Evolutionary conservation across 2,797 vertebrate genomes (phyloP).

Genomic region (Momotus momota): DNA sequence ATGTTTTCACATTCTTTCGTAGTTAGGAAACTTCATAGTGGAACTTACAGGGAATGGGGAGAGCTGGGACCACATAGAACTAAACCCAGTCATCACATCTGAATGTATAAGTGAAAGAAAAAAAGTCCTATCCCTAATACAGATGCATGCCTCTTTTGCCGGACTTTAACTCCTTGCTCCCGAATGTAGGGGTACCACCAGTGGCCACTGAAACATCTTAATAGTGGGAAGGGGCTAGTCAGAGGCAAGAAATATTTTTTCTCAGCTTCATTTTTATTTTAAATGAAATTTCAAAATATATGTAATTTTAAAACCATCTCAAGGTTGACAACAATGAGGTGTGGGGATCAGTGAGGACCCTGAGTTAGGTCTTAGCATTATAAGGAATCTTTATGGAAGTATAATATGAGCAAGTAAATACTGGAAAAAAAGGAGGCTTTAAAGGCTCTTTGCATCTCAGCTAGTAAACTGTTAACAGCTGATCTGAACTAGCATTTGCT

Average conservation of each 20-base stretch:
- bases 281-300: neutral
- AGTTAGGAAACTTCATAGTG: neutral
- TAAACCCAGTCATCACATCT: neutral
- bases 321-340: neutral
- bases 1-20: neutral
- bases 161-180: neutral
- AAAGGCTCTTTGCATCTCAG: neutral
- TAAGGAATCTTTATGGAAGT: neutral
- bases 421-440: neutral
- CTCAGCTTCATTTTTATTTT: neutral
- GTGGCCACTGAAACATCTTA: neutral
- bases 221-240: neutral
- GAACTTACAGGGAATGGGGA: neutral
- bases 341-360: neutral
- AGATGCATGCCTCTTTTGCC: neutral
- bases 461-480: neutral
- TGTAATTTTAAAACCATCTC: neutral
- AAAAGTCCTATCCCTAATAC: neutral
- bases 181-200: neutral
- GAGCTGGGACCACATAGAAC: neutral
- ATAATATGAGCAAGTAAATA: neutral
- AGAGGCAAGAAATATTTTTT: neutral
- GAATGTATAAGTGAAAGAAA: neutral
- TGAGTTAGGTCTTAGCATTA: neutral
- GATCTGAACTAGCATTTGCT: neutral